A percentile compares a stretch with the other conserved stretches of the same genome.
Evolutionary conservation across 2,113 vertebrate species (phyloP).

Genomic region (Parotia lawesii): DNA sequence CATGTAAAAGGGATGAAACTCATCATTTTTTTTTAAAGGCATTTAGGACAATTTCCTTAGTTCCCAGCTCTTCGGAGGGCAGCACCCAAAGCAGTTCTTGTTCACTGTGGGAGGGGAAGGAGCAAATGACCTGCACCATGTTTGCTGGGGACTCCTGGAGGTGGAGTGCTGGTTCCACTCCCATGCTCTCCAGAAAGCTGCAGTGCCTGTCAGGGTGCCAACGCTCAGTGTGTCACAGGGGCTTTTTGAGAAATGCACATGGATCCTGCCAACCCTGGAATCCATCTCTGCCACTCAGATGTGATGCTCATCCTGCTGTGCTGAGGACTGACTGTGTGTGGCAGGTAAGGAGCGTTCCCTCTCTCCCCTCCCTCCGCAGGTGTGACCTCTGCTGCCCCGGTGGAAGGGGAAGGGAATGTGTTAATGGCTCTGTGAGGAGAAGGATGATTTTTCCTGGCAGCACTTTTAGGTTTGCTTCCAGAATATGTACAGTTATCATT

Average conservation of each 20-base stretch:
- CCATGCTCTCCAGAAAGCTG: not conserved
- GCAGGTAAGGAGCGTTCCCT: not conserved
- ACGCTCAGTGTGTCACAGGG: fast-evolving
- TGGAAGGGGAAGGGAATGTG: not conserved
- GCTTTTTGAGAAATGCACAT: not conserved
- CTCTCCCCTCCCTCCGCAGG: no score
- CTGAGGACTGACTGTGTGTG: not conserved
- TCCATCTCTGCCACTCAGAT: not conserved
- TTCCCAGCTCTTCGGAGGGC: not conserved
- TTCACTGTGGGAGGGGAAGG: not conserved
- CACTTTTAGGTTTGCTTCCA: not conserved
- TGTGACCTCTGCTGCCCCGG: not conserved
- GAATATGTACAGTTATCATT: not conserved
- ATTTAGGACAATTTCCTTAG: not conserved
- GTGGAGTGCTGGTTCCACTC: not conserved
- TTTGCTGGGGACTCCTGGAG: not conserved
- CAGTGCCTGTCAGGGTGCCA: not conserved
- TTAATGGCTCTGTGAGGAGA: not conserved
- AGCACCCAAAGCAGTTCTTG: not conserved
- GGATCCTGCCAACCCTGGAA: not conserved
- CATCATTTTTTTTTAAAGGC: not conserved
- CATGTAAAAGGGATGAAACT: not conserved
- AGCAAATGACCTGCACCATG: not conserved
- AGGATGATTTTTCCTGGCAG: constrained; percentile 9
- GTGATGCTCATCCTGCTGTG: not conserved